Conservation (phyloP, 1,140 invertebrate species). For the Ruditapes philippinarum region DNA sequence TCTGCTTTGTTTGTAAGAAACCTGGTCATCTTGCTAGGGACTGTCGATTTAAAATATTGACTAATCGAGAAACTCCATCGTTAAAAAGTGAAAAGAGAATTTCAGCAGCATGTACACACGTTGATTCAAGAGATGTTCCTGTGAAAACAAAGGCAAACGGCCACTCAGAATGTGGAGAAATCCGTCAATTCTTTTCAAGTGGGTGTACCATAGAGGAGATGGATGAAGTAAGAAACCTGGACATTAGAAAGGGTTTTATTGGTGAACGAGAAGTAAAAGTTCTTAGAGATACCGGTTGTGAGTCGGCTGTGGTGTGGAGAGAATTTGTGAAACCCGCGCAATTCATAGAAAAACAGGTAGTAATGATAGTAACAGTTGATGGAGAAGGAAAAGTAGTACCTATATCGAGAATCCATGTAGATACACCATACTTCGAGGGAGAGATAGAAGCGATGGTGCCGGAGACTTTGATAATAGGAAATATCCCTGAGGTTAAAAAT, state of each 20-base stretch:
- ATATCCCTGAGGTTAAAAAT: not conserved
- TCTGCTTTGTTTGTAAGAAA: not conserved
- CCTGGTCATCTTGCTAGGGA: slow-evolving; percentile 4
- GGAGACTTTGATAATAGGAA: not conserved
- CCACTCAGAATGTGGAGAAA: not conserved
- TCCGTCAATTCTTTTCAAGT: not conserved
- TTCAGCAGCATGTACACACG: not conserved
- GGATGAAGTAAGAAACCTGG: not conserved
- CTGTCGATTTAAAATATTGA: not conserved
- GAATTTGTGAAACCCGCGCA: not conserved
- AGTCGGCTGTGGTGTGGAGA: not conserved
- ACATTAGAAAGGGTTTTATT: not conserved
- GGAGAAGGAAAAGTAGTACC: not conserved
- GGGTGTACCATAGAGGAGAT: not conserved
- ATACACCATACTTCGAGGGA: not conserved
- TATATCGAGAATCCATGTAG: not conserved
- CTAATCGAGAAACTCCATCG: not conserved
- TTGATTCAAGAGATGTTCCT: not conserved
- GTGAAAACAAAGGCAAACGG: not conserved
- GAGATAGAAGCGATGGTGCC: not conserved
- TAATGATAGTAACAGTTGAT: not conserved
- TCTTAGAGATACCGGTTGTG: not conserved
- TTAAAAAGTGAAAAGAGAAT: not conserved
- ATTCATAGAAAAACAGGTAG: not conserved
- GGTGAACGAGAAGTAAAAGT: not conserved